Percentiles rank a stretch among this genome's conserved stretches.
These are phyloP conservation scores for Plagiodera versicolora DNA, from an alignment of 2,888 invertebrate species.

Conservation along the genomic window DNA sequence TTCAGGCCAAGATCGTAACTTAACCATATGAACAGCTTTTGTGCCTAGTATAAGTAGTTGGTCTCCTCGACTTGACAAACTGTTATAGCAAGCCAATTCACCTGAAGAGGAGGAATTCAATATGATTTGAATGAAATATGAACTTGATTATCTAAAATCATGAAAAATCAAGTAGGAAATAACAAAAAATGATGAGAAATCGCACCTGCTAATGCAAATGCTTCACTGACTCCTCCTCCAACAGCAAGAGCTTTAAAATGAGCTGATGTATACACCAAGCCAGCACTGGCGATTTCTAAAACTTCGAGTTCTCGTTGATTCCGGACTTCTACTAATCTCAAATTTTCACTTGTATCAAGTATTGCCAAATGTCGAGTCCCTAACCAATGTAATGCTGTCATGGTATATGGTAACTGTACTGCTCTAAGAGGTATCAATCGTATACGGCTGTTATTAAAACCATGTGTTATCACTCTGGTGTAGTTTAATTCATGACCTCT, in stretches of 20 bases:
- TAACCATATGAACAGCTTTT: constrained; percentile 61
- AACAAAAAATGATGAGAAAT: no score
- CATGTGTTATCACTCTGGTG: constrained; percentile 68
- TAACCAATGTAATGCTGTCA: constrained; percentile 78
- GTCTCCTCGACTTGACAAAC: constrained; percentile 67
- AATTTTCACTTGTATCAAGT: constrained; percentile 81
- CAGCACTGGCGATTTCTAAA: constrained; percentile 77
- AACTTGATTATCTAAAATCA: no score
- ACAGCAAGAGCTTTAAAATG: constrained; percentile 91
- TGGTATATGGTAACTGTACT: constrained; percentile 70
- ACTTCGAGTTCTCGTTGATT: constrained; percentile 84
- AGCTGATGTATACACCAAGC: constrained; percentile 83
- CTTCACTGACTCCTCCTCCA: constrained; percentile 88
- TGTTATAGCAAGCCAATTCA: constrained; percentile 76
- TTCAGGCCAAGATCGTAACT: constrained; percentile 68
- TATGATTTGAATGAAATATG: no score
- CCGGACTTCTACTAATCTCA: constrained; percentile 88
- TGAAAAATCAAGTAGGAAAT: no score
- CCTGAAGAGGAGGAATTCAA: constrained; percentile 28
- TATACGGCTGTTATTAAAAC: constrained; percentile 58
- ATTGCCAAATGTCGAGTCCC: constrained; percentile 82
- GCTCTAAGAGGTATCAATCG: constrained; percentile 67
- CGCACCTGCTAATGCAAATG: constrained; percentile 70
- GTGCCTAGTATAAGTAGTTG: constrained; percentile 73
- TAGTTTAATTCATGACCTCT: constrained; percentile 83